A percentile compares a stretch with the other conserved stretches of the same genome.
phyloP scores from a whole-genome alignment of 2,888 invertebrate genomes.

The Tetanocera ferruginea region DNA sequence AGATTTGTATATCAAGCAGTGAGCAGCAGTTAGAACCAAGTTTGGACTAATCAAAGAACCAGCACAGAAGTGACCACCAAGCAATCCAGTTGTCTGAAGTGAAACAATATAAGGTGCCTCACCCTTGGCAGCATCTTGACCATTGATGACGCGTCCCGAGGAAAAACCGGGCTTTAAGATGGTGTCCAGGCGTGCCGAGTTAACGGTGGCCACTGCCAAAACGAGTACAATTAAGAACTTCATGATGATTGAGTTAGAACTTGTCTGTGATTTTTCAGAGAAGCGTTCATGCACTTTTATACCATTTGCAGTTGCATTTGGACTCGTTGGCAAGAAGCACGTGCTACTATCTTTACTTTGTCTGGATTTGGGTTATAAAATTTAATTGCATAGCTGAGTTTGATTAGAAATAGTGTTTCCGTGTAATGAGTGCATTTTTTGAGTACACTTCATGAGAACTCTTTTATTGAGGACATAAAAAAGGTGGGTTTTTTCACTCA shows the following conservation, averaged over 20 bases:
- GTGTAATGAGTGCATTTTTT: no score
- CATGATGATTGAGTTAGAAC: conserved; percentile 51
- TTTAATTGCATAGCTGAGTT: no score
- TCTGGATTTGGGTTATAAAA: no score
- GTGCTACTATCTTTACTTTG: no score
- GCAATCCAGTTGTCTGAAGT: conserved; percentile 46
- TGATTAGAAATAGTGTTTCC: no score
- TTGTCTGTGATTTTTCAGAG: no score
- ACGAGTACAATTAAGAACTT: conserved; percentile 56
- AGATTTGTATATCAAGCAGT: conserved; percentile 55
- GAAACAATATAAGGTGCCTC: conserved; percentile 71
- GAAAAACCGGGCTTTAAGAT: conserved; percentile 53
- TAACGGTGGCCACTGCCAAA: conserved; percentile 52
- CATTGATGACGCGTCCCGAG: conserved; percentile 64
- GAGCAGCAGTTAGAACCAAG: conserved; percentile 67
- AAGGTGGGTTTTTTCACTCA: no score
- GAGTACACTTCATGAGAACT: no score
- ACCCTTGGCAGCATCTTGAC: conserved; percentile 60
- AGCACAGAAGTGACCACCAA: conserved; percentile 64
- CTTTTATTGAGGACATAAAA: no score
- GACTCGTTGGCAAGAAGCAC: no score
- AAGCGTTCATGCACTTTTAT: no score
- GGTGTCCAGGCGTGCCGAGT: conserved; percentile 50
- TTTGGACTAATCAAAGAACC: conserved; percentile 64
- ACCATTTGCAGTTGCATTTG: no score